Evolutionary conservation across 2,888 invertebrate genomes (phyloP).

Genomic region (Trimorus sp.): DNA sequence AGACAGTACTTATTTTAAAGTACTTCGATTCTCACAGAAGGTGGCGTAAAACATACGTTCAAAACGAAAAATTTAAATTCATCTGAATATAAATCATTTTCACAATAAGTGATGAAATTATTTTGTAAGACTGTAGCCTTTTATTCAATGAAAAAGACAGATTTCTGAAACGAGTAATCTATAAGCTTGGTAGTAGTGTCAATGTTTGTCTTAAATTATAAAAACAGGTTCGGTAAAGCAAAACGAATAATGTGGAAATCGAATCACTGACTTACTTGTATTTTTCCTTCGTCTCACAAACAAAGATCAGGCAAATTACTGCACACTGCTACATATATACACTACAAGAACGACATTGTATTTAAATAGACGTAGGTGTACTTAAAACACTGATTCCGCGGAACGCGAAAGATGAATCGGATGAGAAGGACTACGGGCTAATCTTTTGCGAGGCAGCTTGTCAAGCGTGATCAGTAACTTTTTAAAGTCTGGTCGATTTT

Average conservation of each 20-base stretch:
- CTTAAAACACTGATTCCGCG: conserved; percentile 90
- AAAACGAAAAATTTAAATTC: no score
- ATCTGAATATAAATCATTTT: no score
- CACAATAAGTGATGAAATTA: no score
- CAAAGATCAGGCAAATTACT: conserved; percentile 74
- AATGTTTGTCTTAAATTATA: no score
- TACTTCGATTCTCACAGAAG: no score
- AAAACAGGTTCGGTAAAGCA: no score
- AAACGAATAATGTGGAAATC: not conserved
- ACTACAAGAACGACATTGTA: conserved; percentile 76
- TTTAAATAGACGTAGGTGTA: conserved; percentile 76
- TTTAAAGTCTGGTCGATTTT: conserved; percentile 95
- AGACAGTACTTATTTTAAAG: no score
- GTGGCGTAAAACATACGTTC: no score
- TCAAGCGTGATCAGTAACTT: conserved; percentile 92
- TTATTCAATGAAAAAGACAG: no score
- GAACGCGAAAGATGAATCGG: conserved; percentile 98
- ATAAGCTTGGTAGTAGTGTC: no score
- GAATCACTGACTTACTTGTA: conserved; percentile 73
- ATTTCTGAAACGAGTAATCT: no score
- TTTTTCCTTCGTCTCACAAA: conserved; percentile 73
- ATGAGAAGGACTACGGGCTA: conserved; percentile 98
- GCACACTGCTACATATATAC: conserved; percentile 77
- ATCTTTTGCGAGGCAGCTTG: conserved; percentile 95
- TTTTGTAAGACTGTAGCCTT: no score